phyloP scores from a whole-genome alignment of 2,888 invertebrate species.

The Orthosia incerta region DNA sequence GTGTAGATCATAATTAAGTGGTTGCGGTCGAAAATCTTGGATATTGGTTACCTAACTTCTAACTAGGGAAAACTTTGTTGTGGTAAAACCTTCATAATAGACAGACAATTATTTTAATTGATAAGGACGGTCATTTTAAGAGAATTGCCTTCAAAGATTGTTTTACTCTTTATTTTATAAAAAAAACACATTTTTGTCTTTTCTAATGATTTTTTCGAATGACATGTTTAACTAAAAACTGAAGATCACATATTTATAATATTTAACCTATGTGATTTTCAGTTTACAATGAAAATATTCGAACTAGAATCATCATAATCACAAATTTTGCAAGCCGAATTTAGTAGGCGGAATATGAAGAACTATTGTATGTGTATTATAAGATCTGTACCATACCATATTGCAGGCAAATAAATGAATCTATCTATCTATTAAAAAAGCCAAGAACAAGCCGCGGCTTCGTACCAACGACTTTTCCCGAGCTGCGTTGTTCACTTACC shows the following conservation, averaged over 20 bases:
- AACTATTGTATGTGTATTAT: no score
- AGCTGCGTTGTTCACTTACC: not conserved
- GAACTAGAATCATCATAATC: no score
- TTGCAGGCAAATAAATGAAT: no score
- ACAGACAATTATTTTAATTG: conserved; percentile 35
- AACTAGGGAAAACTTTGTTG: conserved; percentile 23
- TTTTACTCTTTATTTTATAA: not conserved
- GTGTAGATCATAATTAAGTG: conserved; percentile 45
- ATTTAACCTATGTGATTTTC: not conserved
- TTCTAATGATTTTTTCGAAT: not conserved
- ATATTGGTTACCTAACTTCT: conserved; percentile 38
- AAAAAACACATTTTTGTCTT: not conserved
- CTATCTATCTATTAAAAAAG: no score
- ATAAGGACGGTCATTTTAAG: not conserved
- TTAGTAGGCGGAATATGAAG: no score
- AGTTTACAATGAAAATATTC: not conserved
- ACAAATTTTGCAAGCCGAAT: no score
- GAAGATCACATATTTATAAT: no score
- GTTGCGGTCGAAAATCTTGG: conserved; percentile 44
- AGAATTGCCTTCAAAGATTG: not conserved
- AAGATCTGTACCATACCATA: no score
- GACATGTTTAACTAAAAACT: no score
- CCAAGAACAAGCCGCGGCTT: not conserved
- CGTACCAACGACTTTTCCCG: not conserved
- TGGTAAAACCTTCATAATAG: conserved; percentile 1